Base-by-base conservation (phyloP, 2,888 invertebrate species). In the Caenorhabditis afra region DNA sequence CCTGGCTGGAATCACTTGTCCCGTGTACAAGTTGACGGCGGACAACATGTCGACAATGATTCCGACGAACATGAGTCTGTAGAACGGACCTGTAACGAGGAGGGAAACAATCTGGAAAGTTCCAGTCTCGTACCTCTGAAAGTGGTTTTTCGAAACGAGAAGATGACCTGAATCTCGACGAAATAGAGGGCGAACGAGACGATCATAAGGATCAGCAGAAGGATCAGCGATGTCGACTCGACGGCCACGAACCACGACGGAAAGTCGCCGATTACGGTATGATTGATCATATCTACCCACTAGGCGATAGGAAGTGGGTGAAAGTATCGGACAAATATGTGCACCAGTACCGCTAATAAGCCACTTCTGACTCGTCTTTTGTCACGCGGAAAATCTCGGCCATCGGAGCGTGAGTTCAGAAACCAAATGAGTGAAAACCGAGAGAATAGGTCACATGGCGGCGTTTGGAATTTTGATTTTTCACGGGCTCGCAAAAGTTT, bases 1-100 rank as follows among this genome's bases (percentile, higher is more conserved):
- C 50, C 39, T 61, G 8, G 76, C 78, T 8, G 78, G 78, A n/a
- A 71, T 49, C 5, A 78, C 61, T 61, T 78, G 78, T 5, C 78
- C 70, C 4, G 71, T 71, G 39, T 71, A 78, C 49, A 78, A 55
- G 18, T 78, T 78, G 4, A 71, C 45, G 7, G 61, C 71, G 0
- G 78, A 70, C 3, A 78, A 41, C 16, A 78, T 61, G 39, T 78
- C 78, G 22, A 71, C 71, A n/a, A 71, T 71, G 22, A 78, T 71
- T 41, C 78, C 78, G 29, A 71, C 66, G 20, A 78, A 78, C 66
- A 78, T 66, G 5, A 78, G 29, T 12, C 71, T 71, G 39, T 78
- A 78, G 52, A 78, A 78, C 0, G 68, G 78, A 8, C 78, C 78
- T 75, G 41, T 8, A 29, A 29, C 10, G 14, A 45, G 11, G 7